These are phyloP conservation scores for Drosophila barbarae DNA, from an alignment of 2,888 invertebrate genomes.

Conservation along the genomic window DNA sequence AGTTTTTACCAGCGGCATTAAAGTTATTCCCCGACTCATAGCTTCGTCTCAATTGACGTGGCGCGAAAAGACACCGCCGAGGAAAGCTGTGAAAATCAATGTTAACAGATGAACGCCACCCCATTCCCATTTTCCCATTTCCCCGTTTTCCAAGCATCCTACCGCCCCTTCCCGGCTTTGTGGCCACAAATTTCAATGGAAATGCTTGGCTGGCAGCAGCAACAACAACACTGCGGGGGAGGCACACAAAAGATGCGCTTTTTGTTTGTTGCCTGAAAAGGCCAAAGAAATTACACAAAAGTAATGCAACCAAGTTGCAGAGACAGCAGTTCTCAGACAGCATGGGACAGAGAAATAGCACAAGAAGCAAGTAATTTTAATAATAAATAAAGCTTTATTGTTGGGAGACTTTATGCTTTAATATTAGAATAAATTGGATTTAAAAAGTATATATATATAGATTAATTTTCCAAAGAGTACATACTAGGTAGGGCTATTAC, in stretches of 20 bases:
- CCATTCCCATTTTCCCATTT: conserved; percentile 2
- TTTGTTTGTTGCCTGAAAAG: conserved; percentile 33
- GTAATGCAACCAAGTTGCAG: conserved; percentile 49
- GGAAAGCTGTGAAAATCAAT: conserved; percentile 47
- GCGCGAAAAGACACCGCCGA: conserved; percentile 8
- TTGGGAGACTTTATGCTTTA: too few relatives aligned
- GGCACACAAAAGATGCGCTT: conserved; percentile 42
- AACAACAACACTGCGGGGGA: conserved; percentile 12
- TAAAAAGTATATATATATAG: not conserved
- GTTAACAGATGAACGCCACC: conserved; percentile 16
- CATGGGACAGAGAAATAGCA: not conserved
- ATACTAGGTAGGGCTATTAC: not conserved
- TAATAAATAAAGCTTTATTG: too few relatives aligned
- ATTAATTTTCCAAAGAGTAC: not conserved
- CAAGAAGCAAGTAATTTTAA: not conserved
- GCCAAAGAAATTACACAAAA: conserved; percentile 60
- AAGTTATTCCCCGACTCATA: conserved; percentile 30
- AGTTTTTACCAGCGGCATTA: conserved; percentile 30
- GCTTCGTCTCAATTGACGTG: conserved; percentile 51
- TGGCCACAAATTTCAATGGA: conserved; percentile 32
- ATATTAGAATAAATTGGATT: not conserved
- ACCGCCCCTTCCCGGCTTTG: conserved; percentile 7
- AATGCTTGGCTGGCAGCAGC: conserved; percentile 7
- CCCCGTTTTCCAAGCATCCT: not conserved
- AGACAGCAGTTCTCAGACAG: conserved; percentile 22